phyloP scores from a whole-genome alignment of 2,113 vertebrate genomes.

The Oryzias curvinotus region DNA sequence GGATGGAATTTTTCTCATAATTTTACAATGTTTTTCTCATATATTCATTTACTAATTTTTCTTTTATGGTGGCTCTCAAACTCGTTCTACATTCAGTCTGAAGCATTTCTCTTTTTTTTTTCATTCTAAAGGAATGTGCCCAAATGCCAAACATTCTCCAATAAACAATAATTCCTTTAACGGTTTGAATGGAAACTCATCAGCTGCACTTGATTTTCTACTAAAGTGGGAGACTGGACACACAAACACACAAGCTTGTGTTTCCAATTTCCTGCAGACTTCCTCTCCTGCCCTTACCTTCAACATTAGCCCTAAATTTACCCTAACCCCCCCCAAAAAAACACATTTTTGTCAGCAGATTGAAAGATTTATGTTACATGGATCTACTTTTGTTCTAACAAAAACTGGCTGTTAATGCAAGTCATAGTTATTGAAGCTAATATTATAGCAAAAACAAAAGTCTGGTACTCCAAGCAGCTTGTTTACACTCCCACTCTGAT shows the following conservation, averaged over 20 bases:
- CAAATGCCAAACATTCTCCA: conserved; percentile 5
- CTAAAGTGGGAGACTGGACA: background rate
- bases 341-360: background rate
- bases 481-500: too few species aligned
- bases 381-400: background rate
- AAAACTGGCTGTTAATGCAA: background rate
- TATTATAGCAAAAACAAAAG: too few species aligned
- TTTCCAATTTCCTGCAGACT: background rate
- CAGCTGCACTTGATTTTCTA: background rate
- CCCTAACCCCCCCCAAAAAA: background rate
- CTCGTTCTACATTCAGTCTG: too few species aligned
- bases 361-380: background rate
- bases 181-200: background rate
- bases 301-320: background rate
- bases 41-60: too few species aligned
- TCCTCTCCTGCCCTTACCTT: background rate
- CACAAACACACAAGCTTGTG: background rate
- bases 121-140: too few species aligned
- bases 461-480: too few species aligned
- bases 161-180: conserved; percentile 8
- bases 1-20: too few species aligned
- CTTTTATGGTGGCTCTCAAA: too few species aligned
- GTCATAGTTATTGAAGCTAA: too few species aligned
- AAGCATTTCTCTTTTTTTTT: too few species aligned
- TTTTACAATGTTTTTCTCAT: too few species aligned